Percentiles rank a stretch among this genome's conserved stretches.
Conservation (phyloP, 30 jellyfish, hydroid and myxozoan species). For the Rhopilema esculentum region DNA sequence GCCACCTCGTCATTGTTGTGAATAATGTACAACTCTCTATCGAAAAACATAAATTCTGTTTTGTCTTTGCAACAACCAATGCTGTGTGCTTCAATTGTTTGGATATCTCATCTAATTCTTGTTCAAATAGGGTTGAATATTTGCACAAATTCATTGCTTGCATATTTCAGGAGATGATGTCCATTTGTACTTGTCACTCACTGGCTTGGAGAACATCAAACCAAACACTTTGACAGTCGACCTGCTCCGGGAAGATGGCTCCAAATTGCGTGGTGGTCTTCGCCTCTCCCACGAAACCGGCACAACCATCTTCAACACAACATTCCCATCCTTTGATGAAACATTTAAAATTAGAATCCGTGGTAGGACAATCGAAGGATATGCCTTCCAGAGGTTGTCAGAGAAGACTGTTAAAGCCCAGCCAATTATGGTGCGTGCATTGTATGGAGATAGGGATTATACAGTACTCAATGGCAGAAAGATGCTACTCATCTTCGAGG, state of each 20-base stretch:
- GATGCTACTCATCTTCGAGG: conserved; percentile 73
- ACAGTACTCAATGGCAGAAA: conserved; percentile 59
- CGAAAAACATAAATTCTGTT: no score
- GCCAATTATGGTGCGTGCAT: conserved; percentile 62
- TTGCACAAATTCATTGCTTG: background rate
- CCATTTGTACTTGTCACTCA: conserved; percentile 60
- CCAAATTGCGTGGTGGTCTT: conserved; percentile 42
- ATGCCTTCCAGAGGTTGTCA: conserved; percentile 67
- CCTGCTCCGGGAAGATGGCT: conserved; percentile 72
- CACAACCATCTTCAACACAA: conserved; percentile 56
- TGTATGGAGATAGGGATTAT: conserved; percentile 74
- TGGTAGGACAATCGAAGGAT: conserved; percentile 70
- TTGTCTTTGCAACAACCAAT: no score
- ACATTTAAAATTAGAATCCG: conserved; percentile 67
- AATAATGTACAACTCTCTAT: no score
- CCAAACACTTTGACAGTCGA: conserved; percentile 41
- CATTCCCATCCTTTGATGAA: conserved; percentile 56
- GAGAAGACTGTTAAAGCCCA: conserved; percentile 67
- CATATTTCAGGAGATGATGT: conserved; percentile 68
- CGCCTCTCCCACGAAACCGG: conserved; percentile 42
- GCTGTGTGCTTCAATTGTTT: no score
- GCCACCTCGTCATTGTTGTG: no score
- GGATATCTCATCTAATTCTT: background rate
- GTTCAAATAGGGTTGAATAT: background rate
- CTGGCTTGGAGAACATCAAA: conserved; percentile 63